Evolutionary conservation across 37 sponge, comb jelly and placozoan genomes (phyloP).

Genomic region (Eunapius fragilis): DNA sequence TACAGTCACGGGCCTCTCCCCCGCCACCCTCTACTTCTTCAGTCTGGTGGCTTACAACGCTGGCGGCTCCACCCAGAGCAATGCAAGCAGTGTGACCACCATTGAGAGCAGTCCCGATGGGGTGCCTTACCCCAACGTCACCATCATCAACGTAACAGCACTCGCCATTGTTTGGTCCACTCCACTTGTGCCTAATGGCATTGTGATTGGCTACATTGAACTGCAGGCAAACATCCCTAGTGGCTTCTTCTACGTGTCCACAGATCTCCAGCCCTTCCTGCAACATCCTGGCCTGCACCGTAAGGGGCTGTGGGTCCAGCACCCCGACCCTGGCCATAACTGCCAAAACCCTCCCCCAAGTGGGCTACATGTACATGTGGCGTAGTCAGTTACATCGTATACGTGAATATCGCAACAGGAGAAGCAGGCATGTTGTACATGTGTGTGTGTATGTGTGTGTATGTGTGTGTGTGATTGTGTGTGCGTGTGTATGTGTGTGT

Average conservation of each 20-base stretch:
- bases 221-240: constrained; percentile 20
- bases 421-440: no score
- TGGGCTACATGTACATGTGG: no score
- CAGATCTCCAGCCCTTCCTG: constrained; percentile 58
- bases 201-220: constrained; percentile 61
- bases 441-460: no score
- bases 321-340: no score
- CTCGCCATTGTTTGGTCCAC: constrained; percentile 51
- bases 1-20: no score
- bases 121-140: constrained; percentile 37
- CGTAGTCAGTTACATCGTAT: no score
- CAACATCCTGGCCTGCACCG: no score
- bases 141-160: constrained; percentile 30
- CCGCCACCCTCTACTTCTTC: constrained; percentile 63
- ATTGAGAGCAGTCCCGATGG: constrained; percentile 73
- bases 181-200: constrained; percentile 72
- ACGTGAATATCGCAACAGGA: no score
- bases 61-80: constrained; percentile 52
- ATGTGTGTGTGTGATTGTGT: no score
- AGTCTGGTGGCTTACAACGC: constrained; percentile 51
- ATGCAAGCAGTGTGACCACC: constrained; percentile 21
- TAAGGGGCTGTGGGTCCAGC: no score
- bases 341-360: no score
- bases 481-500: no score
- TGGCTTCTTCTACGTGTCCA: constrained; percentile 15